These are phyloP conservation scores for Regulus satrapa DNA, from an alignment of 2,113 vertebrate genomes.

Conservation along the genomic window DNA sequence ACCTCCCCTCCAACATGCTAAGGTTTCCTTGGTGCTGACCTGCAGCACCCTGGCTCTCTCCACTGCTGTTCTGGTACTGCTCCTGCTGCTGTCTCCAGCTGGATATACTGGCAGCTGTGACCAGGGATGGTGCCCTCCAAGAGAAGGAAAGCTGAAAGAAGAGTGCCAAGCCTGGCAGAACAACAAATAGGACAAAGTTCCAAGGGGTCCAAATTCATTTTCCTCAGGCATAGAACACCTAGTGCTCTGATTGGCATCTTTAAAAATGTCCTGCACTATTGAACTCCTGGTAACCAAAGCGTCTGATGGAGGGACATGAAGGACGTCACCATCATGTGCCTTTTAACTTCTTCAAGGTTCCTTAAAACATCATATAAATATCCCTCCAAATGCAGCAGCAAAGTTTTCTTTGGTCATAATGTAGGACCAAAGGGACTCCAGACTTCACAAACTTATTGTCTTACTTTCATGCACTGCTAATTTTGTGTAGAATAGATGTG, in stretches of 20 bases:
- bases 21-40: background rate
- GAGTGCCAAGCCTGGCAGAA: background rate
- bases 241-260: fast-evolving
- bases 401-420: background rate
- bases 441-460: background rate
- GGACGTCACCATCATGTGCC: background rate
- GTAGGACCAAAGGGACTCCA: background rate
- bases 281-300: background rate
- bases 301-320: background rate
- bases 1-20: background rate
- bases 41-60: background rate
- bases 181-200: background rate
- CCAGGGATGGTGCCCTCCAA: background rate
- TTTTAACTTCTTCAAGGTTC: background rate
- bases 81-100: background rate
- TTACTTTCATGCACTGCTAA: background rate
- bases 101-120: fast-evolving
- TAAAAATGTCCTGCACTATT: background rate
- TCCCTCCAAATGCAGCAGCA: background rate
- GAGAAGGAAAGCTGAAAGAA: background rate
- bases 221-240: background rate
- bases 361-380: background rate
- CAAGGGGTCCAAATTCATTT: background rate
- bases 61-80: background rate
- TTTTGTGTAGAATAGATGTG: background rate